Evolutionary conservation across 1,140 invertebrate species (phyloP), one percentile per base, ranked within the genome.

Genomic region (Panagrolaimus sp.): DNA sequence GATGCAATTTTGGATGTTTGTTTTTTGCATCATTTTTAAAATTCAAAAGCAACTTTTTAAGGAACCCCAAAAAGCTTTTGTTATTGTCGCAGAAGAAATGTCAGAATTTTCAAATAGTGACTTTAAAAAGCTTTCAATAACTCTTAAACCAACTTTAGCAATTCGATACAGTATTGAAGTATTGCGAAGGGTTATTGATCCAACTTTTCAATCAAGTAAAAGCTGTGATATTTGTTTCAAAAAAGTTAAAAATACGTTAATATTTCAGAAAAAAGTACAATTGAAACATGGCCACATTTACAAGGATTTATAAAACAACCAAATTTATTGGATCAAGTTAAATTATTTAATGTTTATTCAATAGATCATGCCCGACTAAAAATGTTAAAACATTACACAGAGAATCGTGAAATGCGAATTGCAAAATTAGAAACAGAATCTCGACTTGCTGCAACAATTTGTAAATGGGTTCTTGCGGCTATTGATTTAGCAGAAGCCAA

Each of bases 31-130:
- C 38, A 14, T 8, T 3, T 67, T 2, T 14, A 65, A 48, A 26
- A 48, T 12, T 1, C 9, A 9, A 12, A 32, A 3, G 28, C 24
- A 47, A 38, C 0, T 38, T 38, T 45, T 67, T 15, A 26, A 73
- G 48, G 65, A 48, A 1, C 73, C 71, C n/a, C 26, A 75, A 32
- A 52, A 69, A 14, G 71, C 77, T 10, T 75, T 73, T 32, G 24
- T 32, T n/a, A 24, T 72, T 43, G 46, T 45, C 5, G n/a, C 52
- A 17, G 55, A 43, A 21, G 65, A 75, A 45, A 10, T 73, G 6
- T 32, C 46, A 3, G 32, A 43, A 14, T 73, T 55, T 47, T 43
- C 43, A n/a, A 5, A 74, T 9, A 21, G 21, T 8, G 71, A 73
- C 48, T 73, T 71, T 43, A 43, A 68, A 63, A 73, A 73, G 28